These are phyloP conservation scores for Microctenopoma steveboyesi DNA, from an alignment of 2,797 vertebrate species.

Conservation along the genomic window DNA sequence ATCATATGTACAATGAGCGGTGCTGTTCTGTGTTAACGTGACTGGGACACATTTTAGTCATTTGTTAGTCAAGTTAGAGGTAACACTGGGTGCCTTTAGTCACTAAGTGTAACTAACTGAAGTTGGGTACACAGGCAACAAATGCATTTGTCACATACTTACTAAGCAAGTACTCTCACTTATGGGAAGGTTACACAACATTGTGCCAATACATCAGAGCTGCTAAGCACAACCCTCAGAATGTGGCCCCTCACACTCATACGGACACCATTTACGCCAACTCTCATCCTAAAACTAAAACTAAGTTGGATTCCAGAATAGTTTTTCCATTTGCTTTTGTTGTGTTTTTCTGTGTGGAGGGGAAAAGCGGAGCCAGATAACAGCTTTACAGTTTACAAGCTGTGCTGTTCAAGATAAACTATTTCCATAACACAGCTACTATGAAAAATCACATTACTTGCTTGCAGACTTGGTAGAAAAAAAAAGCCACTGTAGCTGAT, in stretches of 20 bases:
- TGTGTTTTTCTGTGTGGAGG: neutral
- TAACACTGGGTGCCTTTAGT: too few species aligned
- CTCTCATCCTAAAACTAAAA: neutral
- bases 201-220: neutral
- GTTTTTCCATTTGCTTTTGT: neutral
- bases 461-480: conserved; percentile 3
- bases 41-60: too few species aligned
- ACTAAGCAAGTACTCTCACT: too few species aligned
- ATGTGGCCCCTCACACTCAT: neutral
- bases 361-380: neutral
- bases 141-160: too few species aligned
- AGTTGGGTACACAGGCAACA: too few species aligned
- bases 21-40: too few species aligned
- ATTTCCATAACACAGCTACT: neutral
- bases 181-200: neutral
- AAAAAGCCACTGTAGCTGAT: conserved; percentile 2
- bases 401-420: conserved; percentile 17
- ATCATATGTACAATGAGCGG: too few species aligned
- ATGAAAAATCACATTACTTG: conserved; percentile 13
- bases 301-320: neutral
- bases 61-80: too few species aligned
- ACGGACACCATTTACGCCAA: neutral
- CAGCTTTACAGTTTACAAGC: conserved; percentile 4
- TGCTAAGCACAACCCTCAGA: neutral
- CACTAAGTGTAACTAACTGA: too few species aligned